Base-by-base conservation (phyloP, 2,113 vertebrate species). In the Gallinago paraguaiae region DNA sequence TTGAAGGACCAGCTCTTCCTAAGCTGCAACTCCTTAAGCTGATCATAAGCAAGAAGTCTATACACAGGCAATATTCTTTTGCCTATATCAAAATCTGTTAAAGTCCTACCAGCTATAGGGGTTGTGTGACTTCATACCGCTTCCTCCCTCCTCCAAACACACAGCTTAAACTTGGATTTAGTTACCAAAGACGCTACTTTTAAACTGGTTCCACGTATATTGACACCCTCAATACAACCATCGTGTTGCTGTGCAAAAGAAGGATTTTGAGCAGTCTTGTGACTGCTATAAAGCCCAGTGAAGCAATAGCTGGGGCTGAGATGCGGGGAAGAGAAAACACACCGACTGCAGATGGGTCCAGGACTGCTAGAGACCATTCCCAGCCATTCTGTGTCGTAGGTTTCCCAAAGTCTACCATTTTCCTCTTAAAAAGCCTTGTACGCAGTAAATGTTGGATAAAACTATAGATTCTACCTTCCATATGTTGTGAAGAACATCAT, bases 91-190 rank as follows among this genome's bases (percentile, higher is more conserved):
- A 68, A 48, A 30, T 22, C 57, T 33, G 14, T 19, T 51, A 11
- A 25, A 20, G 31, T 30, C 0, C 0, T 39, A n/a, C 22, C 2
- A 3, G 59, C 48, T 18, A 13, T 1, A 11, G 31, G 41, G 27
- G 16, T 22, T 74, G 61, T 45, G 60, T 48, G 48, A 41, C 31
- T 83, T 69, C 18, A 7, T 41, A 67, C 33, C 1, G 0, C 59
- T 84, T 53, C 41, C 69, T 81, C 31, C 35, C 78, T 57, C 33
- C 43, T 63, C 35, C 59, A 83, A 30, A 61, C 35, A n/a, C 12
- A 7, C 4, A 13, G 28, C 37, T 90, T 50, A 33, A 51, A 51
- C 37, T 19, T 24, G 72, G 63, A 30, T 56, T 86, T 61, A 50
- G 68, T 12, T 57, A 48, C 25, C 51, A 54, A 33, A 82, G 18